Conservation (phyloP, 2,113 vertebrate species). For the Thryonomys swinderianus region DNA sequence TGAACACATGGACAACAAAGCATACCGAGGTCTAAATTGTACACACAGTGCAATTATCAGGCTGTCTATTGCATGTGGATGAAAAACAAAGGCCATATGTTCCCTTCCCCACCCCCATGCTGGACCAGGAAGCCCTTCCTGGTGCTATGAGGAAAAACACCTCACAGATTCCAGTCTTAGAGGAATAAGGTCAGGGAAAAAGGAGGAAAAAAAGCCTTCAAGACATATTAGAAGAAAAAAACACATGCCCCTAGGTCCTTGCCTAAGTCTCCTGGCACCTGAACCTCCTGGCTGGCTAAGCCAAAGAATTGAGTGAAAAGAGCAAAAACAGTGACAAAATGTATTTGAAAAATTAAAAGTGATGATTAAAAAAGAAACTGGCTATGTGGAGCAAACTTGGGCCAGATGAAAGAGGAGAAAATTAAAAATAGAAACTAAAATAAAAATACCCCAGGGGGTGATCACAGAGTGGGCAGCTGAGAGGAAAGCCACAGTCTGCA, state of each 20-base stretch:
- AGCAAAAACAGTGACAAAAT: background rate
- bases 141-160: background rate
- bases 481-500: background rate
- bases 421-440: background rate
- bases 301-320: background rate
- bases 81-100: background rate
- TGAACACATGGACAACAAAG: background rate
- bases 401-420: background rate
- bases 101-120: background rate
- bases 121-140: background rate
- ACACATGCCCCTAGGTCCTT: background rate
- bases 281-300: background rate
- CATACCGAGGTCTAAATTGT: background rate
- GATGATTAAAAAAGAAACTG: background rate
- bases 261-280: background rate
- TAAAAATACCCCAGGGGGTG: background rate
- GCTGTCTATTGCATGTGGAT: background rate
- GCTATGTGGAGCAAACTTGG: background rate
- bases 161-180: background rate
- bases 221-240: background rate
- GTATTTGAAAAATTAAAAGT: background rate
- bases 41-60: background rate
- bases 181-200: background rate
- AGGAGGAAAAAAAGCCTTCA: background rate
- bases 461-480: background rate